These are phyloP conservation scores for Castor canadensis DNA, from an alignment of 2,113 vertebrate genomes.

Conservation along the genomic window DNA sequence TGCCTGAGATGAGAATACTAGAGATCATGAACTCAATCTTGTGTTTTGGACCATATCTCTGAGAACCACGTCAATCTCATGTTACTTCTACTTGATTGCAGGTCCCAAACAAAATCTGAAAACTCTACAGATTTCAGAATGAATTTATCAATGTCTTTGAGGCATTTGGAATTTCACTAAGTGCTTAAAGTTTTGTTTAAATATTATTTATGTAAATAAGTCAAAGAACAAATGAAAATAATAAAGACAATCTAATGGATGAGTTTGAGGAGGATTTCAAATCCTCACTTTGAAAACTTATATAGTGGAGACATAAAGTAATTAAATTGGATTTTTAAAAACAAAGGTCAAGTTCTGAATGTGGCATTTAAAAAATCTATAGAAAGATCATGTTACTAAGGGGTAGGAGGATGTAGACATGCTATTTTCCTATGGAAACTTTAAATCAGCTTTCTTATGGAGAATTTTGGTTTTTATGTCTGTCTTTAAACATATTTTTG, in stretches of 20 bases:
- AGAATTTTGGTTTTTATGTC: slow-evolving; percentile 38
- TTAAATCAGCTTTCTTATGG: background rate
- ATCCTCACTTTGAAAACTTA: background rate
- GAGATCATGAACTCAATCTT: background rate
- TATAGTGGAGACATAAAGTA: background rate
- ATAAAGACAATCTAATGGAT: background rate
- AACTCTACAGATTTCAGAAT: background rate
- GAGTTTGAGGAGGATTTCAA: background rate
- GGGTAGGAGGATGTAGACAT: background rate
- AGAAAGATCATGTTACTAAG: background rate
- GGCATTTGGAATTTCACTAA: background rate
- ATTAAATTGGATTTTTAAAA: background rate
- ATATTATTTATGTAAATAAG: slow-evolving; percentile 9
- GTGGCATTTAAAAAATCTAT: background rate
- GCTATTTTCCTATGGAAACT: background rate
- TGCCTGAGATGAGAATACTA: background rate
- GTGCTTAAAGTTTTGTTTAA: background rate
- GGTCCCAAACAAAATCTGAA: background rate
- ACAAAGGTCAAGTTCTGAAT: slow-evolving; percentile 3
- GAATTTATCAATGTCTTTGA: slow-evolving; percentile 45
- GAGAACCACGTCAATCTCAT: background rate
- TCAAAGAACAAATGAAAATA: slow-evolving; percentile 12
- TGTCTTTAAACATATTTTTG: slow-evolving; percentile 44
- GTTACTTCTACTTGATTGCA: background rate
- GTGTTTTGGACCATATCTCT: background rate